Evolutionary conservation across 2,113 vertebrate genomes (phyloP), one percentile per base, ranked within the genome.

Genomic region (Platysteira castanea): DNA sequence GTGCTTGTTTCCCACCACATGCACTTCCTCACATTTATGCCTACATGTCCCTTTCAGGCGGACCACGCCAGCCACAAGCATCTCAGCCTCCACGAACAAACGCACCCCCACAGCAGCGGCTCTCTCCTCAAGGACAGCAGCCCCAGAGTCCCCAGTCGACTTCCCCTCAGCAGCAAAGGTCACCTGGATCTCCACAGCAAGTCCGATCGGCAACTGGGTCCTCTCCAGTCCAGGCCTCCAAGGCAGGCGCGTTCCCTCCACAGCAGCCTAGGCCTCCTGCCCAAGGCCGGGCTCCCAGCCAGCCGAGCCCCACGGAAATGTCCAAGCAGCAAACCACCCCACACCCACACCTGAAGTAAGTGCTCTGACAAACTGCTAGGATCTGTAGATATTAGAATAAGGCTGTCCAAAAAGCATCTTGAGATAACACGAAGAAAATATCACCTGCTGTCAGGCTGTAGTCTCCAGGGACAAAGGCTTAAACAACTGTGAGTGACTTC

Each of bases 161-260:
- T 6, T 98, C 98, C 16, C 99, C 99, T 24, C 99, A 99, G 47
- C 98, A 98, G 69, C 98, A 99, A 95, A 98, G 98, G 10, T 99
- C 98, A 2, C 99, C 99, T 63, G 99, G 98, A 13, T 99, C 99
- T 20, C 99, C 99, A 5, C 99, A 99, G 98, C 98, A 99, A 44
- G 96, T 99, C n/a, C 98, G 98, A 35, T 98, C 99, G 4, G 98
- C 99, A 11, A 44, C 96, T 4, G 97, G 97, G 69, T 98, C 98
- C 53, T 99, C 99, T 7, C 99, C 99, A 53, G 99, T 98, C 67
- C 99, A 99, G 96, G 97, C 98, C 77, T 97, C 99, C 97, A 99
- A 99, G 97, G 97, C 98, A 0, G 98, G 98, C 1, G 18, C 96
- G 15, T 97, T 98, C 84, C 98, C 98, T 6, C 92, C 98, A 11